These are phyloP conservation scores for Apaloderma vittatum DNA, from an alignment of 2,113 vertebrate species.

Conservation along the genomic window DNA sequence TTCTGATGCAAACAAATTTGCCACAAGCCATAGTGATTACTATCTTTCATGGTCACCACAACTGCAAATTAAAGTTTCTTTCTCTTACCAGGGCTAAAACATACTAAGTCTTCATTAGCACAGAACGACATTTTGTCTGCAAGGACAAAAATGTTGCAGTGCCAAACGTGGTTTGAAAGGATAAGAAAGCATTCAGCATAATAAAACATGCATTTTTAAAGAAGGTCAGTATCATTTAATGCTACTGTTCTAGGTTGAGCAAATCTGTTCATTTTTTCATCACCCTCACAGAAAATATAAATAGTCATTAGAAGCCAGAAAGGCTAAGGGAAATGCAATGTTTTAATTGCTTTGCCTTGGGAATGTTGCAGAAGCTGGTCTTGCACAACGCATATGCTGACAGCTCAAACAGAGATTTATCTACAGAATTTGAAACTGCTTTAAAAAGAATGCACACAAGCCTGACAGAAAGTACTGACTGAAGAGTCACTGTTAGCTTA, in stretches of 20 bases:
- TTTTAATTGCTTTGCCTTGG: conserved; percentile 57
- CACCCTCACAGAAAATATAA: background rate
- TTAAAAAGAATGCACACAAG: conserved; percentile 52
- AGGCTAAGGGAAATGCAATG: background rate
- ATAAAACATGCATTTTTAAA: background rate
- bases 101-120: conserved; percentile 23
- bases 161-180: background rate
- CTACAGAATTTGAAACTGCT: conserved; percentile 44
- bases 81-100: background rate
- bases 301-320: background rate
- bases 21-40: background rate
- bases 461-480: conserved; percentile 54
- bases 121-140: background rate
- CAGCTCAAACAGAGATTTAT: conserved; percentile 72
- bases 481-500: conserved; percentile 54
- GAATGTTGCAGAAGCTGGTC: conserved; percentile 27
- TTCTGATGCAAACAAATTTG: conserved; percentile 22
- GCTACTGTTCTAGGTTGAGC: background rate
- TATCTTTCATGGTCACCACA: background rate
- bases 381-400: conserved; percentile 39
- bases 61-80: conserved; percentile 11
- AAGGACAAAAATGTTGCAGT: conserved; percentile 11
- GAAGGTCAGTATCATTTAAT: background rate
- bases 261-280: conserved; percentile 6
- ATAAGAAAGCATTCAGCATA: conserved; percentile 16